A percentile compares a stretch with the other conserved stretches of the same genome.
These are phyloP conservation scores for Otus sunia DNA, from an alignment of 2,113 vertebrate species.

Conservation along the genomic window DNA sequence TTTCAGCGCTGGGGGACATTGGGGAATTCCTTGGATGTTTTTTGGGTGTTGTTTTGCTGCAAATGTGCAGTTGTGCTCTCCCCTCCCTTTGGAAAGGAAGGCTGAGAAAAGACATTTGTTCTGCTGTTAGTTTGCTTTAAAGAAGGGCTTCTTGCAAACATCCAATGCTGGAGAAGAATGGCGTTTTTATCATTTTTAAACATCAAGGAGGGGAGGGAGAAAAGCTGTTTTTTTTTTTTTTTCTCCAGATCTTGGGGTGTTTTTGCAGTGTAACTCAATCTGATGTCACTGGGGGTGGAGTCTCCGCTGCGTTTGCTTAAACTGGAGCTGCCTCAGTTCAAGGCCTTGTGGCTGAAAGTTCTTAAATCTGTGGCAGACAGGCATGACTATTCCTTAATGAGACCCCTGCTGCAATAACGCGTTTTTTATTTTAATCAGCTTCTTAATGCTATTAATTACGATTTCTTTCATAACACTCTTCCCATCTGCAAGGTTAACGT, in stretches of 20 bases:
- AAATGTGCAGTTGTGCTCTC: not conserved
- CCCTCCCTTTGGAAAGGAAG: not conserved
- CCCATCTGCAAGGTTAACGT: conserved; percentile 11
- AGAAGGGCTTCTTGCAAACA: not conserved
- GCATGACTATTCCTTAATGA: conserved; percentile 63
- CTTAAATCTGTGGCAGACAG: conserved; percentile 65
- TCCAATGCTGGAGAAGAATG: not conserved
- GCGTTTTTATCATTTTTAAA: conserved; percentile 33
- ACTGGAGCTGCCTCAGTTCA: conserved; percentile 61
- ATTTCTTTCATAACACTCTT: conserved; percentile 40
- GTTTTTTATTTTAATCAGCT: conserved; percentile 58
- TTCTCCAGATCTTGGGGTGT: conserved; percentile 33
- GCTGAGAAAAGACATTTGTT: not conserved
- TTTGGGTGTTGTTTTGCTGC: not conserved
- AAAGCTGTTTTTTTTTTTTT: not conserved
- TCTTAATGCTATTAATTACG: conserved; percentile 56
- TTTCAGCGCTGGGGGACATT: not conserved
- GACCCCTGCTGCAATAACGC: conserved; percentile 54
- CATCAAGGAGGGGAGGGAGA: conserved; percentile 13
- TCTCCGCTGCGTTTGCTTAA: conserved; percentile 46
- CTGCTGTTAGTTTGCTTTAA: not conserved
- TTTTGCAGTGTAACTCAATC: conserved; percentile 62
- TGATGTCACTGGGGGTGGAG: conserved; percentile 72
- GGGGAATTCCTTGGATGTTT: not conserved
- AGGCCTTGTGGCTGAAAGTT: conserved; percentile 68